Percentiles rank a stretch among this genome's conserved stretches.
Evolutionary conservation across 2,888 invertebrate species (phyloP).

Genomic region (Cryptocephalus moraei): DNA sequence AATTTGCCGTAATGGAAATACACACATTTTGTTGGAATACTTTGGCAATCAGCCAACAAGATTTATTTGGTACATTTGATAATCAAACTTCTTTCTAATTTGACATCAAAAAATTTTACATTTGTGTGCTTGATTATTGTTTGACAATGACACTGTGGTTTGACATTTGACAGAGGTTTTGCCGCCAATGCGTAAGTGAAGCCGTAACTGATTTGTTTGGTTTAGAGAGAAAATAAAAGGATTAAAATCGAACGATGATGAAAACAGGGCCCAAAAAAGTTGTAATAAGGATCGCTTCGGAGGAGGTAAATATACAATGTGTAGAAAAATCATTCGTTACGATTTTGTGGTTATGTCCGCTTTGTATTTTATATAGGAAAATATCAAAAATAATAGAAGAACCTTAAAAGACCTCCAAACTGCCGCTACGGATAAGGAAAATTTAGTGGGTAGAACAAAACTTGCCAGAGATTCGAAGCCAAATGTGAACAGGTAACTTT

Average conservation of each 20-base stretch:
- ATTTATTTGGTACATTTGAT: too few relatives aligned
- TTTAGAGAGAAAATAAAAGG: too few relatives aligned
- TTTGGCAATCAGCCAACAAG: too few relatives aligned
- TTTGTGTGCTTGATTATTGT: too few relatives aligned
- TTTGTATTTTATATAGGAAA: conserved; percentile 40
- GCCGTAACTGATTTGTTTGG: too few relatives aligned
- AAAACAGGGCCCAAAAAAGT: conserved; percentile 28
- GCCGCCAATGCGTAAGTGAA: too few relatives aligned
- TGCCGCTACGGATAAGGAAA: conserved; percentile 63
- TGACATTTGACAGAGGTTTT: too few relatives aligned
- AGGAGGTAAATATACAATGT: conserved; percentile 25
- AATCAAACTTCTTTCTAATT: too few relatives aligned
- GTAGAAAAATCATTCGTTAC: conserved; percentile 12
- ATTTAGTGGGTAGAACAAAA: conserved; percentile 55
- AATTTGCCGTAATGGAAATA: too few relatives aligned
- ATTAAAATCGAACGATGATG: conserved; percentile 17
- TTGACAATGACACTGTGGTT: too few relatives aligned
- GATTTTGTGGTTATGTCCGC: conserved; percentile 8
- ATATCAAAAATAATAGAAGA: conserved; percentile 49
- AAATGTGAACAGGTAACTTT: background rate
- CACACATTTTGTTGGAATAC: too few relatives aligned
- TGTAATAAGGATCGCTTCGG: conserved; percentile 25
- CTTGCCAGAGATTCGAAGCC: conserved; percentile 25
- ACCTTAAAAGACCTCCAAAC: conserved; percentile 67
- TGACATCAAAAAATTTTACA: too few relatives aligned